Conservation (phyloP, 2,797 vertebrate species). For the Amphiprion clarkii region DNA sequence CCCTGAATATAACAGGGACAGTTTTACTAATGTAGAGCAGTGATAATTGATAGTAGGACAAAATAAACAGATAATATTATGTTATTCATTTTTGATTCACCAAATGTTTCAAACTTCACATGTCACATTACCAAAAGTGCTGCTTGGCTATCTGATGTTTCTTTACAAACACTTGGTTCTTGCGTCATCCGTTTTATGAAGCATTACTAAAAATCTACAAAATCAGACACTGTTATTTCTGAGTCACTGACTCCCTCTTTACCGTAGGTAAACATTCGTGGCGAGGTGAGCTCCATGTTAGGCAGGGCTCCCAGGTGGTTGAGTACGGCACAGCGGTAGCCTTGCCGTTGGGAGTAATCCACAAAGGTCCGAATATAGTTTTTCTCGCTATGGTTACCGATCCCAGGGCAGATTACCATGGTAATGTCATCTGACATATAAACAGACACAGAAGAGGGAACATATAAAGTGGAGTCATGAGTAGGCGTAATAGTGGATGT, state of each 20-base stretch:
- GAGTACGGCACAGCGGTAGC: slow-evolving; percentile 95
- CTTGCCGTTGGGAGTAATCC: slow-evolving; percentile 93
- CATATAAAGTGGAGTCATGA: slow-evolving; percentile 49
- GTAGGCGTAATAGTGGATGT: slow-evolving; percentile 27
- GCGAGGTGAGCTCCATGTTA: slow-evolving; percentile 94
- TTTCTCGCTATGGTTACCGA: slow-evolving; percentile 98
- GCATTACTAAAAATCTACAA: background rate
- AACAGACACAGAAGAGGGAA: slow-evolving; percentile 41
- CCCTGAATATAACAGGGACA: slow-evolving; percentile 79
- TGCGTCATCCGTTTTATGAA: background rate
- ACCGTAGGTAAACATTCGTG: slow-evolving; percentile 98
- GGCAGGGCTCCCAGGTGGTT: slow-evolving; percentile 96
- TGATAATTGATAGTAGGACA: too few species aligned
- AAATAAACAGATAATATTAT: background rate
- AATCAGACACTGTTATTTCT: background rate
- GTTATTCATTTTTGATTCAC: background rate
- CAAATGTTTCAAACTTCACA: background rate
- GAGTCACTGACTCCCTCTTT: slow-evolving; percentile 32
- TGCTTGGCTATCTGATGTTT: background rate
- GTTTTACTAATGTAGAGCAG: slow-evolving; percentile 7
- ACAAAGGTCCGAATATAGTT: slow-evolving; percentile 98
- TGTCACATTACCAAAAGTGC: background rate
- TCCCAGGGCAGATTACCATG: slow-evolving; percentile 98
- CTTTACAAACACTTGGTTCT: background rate
- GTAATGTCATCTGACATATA: slow-evolving; percentile 90